Evolutionary conservation across 2,113 vertebrate genomes (phyloP).

Genomic region (Proterorhinus semilunaris): DNA sequence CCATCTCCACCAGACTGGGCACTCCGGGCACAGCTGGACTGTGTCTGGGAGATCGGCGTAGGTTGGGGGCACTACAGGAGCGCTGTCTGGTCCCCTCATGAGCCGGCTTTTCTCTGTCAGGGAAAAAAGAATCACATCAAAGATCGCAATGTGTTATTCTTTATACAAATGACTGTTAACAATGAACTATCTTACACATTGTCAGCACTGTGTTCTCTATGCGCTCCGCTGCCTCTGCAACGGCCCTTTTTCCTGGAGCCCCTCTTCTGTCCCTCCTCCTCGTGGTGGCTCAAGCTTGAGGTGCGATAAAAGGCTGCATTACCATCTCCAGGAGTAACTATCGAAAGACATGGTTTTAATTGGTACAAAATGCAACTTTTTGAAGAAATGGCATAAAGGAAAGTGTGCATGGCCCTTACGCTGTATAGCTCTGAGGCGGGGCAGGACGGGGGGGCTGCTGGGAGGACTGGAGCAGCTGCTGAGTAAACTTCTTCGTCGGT

Average conservation of each 20-base stretch:
- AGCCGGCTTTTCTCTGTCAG: constrained; percentile 81
- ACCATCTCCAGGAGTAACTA: constrained; percentile 89
- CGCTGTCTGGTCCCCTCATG: constrained; percentile 89
- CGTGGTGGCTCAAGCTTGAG: constrained; percentile 80
- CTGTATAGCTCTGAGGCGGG: constrained; percentile 94
- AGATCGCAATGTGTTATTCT: background rate
- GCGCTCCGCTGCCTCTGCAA: constrained; percentile 78
- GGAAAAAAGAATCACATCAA: background rate
- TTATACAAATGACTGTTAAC: background rate
- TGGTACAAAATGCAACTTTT: background rate
- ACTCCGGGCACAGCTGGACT: constrained; percentile 87
- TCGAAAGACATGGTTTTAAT: constrained; percentile 6
- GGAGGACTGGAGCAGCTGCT: constrained; percentile 89
- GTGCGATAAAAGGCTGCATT: constrained; percentile 82
- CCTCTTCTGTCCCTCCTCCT: constrained; percentile 85
- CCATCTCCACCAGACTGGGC: constrained; percentile 90
- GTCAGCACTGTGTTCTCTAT: constrained; percentile 85
- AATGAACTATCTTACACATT: constrained; percentile 70
- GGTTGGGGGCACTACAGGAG: constrained; percentile 92
- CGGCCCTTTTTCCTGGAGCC: constrained; percentile 89
- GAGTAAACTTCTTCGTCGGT: constrained; percentile 89
- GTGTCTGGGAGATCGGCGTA: constrained; percentile 87
- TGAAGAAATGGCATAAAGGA: background rate
- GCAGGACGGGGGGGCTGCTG: constrained; percentile 90
- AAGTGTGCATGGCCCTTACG: constrained; percentile 73